A percentile compares a stretch with the other conserved stretches of the same genome.
These are phyloP conservation scores for Chanos chanos DNA, from an alignment of 2,797 vertebrate species.

Conservation along the genomic window DNA sequence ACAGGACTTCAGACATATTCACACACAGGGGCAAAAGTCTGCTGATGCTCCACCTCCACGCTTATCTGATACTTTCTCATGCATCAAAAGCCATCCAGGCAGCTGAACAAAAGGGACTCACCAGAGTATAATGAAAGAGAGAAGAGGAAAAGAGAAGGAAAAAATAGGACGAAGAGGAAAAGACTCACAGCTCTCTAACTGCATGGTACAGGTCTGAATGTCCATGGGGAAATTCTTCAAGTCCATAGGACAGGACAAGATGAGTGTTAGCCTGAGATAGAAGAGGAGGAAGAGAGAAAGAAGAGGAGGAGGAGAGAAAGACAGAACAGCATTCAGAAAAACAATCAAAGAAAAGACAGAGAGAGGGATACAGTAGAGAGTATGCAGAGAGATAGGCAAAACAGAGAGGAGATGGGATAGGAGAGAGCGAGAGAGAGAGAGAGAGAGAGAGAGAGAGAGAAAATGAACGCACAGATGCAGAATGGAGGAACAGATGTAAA, in stretches of 20 bases:
- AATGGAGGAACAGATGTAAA: constrained; percentile 29
- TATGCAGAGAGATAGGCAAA: constrained; percentile 26
- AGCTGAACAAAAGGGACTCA: too few relatives aligned
- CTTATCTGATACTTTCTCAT: too few relatives aligned
- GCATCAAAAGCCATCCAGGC: too few relatives aligned
- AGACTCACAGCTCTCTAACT: constrained; percentile 94
- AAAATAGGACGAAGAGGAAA: constrained; percentile 46
- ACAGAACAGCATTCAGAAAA: constrained; percentile 1
- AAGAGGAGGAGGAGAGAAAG: background rate
- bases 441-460: too few relatives aligned
- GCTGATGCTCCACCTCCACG: too few relatives aligned
- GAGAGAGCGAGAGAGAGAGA: too few relatives aligned
- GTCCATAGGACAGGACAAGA: constrained; percentile 93
- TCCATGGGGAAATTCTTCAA: constrained; percentile 98
- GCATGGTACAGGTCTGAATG: constrained; percentile 93
- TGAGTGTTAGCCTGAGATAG: constrained; percentile 82
- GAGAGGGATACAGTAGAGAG: constrained; percentile 43
- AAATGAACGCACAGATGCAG: constrained; percentile 34
- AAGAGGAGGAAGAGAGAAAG: constrained; percentile 23
- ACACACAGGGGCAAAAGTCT: too few relatives aligned
- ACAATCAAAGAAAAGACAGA: constrained; percentile 41
- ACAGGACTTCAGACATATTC: too few relatives aligned
- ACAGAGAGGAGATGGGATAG: constrained; percentile 36
- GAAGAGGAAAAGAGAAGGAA: constrained; percentile 21
- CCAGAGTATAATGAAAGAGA: too few relatives aligned